Percentiles rank a stretch among this genome's conserved stretches.
These are phyloP conservation scores for Notarius quadriscutis DNA, from an alignment of 2,113 vertebrate genomes.

Conservation along the genomic window DNA sequence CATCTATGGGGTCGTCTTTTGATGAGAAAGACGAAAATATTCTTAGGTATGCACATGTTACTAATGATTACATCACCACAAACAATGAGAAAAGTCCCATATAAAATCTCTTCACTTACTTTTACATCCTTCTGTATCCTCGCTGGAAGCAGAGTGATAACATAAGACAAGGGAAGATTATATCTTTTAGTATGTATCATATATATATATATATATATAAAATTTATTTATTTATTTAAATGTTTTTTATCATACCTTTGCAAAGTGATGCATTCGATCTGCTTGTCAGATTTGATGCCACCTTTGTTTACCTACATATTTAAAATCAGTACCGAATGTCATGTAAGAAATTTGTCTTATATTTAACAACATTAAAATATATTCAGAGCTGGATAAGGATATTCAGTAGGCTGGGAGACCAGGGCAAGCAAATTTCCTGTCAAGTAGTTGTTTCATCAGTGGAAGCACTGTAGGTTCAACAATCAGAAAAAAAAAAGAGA, in stretches of 20 bases:
- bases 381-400: not conserved
- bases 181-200: constrained; percentile 16
- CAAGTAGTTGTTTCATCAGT: not conserved
- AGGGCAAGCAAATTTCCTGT: not conserved
- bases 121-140: constrained; percentile 56
- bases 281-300: constrained; percentile 78
- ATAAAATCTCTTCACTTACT: constrained; percentile 45
- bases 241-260: constrained; percentile 67
- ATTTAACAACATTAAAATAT: not conserved
- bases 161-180: constrained; percentile 14
- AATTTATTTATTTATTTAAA: not conserved
- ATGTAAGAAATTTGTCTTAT: too few relatives aligned
- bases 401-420: not conserved
- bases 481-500: not conserved
- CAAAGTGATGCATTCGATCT: constrained; percentile 76
- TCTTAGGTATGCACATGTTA: not conserved
- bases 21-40: constrained; percentile 34
- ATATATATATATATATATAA: not conserved
- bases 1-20: constrained; percentile 81
- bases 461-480: not conserved
- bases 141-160: constrained; percentile 43
- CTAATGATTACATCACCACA: constrained; percentile 20
- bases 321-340: not conserved
- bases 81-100: not conserved
- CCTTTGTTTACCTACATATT: constrained; percentile 72